Conservation (phyloP, 1,140 invertebrate genomes). For the Apis dorsata region DNA sequence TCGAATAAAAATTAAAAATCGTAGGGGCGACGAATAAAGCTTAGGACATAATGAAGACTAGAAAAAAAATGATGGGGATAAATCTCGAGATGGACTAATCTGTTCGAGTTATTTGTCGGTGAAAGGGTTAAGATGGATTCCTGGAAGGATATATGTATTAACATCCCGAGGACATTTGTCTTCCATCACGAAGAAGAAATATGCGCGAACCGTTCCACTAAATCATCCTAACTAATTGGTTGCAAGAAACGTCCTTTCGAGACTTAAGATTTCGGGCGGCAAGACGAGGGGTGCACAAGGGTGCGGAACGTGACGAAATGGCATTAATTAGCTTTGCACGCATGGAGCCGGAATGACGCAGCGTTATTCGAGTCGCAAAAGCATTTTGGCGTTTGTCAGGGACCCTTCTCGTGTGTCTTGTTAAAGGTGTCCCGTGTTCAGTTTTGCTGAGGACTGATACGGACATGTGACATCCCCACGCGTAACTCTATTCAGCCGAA, state of each 20-base stretch:
- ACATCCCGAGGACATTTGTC: neutral
- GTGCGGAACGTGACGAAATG: neutral
- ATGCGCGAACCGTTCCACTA: neutral
- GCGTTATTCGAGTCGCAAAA: slow-evolving; percentile 31
- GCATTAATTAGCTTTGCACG: neutral
- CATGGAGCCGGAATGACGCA: neutral
- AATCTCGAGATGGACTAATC: no score
- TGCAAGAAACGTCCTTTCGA: neutral
- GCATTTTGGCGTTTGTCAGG: slow-evolving; percentile 10
- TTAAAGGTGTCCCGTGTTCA: neutral
- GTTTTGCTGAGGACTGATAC: slow-evolving; percentile 5
- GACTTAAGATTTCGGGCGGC: neutral
- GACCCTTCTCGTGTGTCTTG: neutral
- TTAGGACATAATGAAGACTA: no score
- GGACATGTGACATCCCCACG: neutral
- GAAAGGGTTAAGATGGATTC: neutral
- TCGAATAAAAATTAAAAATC: no score
- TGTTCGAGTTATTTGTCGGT: no score
- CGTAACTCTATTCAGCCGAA: slow-evolving; percentile 22
- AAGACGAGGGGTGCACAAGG: neutral
- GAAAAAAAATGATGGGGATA: no score
- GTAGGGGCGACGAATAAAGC: no score
- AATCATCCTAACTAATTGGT: neutral
- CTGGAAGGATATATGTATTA: no score
- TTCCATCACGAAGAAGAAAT: neutral